A percentile compares a stretch with the other conserved stretches of the same genome.
Conservation (phyloP, 2,797 vertebrate species). For the Melanitta fusca region DNA sequence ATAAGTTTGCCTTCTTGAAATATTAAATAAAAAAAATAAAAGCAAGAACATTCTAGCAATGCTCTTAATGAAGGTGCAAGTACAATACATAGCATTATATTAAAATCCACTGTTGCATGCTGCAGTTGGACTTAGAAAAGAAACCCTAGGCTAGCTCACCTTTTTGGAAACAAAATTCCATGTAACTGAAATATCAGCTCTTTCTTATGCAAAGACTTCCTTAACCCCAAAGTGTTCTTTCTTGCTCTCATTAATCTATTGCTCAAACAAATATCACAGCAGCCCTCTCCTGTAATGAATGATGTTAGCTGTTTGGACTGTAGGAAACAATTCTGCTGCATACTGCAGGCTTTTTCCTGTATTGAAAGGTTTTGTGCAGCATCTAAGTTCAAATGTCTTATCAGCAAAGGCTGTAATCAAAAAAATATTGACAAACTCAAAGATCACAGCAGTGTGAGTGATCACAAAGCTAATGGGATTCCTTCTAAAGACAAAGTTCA, state of each 20-base stretch:
- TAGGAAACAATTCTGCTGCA: background rate
- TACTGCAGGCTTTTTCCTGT: background rate
- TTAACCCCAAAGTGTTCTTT: background rate
- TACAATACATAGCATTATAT: background rate
- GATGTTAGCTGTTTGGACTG: background rate
- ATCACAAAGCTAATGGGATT: constrained; percentile 22
- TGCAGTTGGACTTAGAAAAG: background rate
- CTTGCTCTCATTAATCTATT: background rate
- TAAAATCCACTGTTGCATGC: background rate
- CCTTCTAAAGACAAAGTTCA: constrained; percentile 25
- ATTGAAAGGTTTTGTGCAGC: background rate
- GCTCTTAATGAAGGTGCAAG: background rate
- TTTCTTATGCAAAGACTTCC: background rate
- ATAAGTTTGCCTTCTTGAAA: background rate
- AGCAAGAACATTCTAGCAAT: background rate
- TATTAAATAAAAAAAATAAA: background rate
- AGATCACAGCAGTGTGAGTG: constrained; percentile 8
- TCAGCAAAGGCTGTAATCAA: constrained; percentile 2
- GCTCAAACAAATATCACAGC: background rate
- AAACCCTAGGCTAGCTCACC: background rate
- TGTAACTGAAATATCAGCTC: background rate
- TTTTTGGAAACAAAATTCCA: background rate
- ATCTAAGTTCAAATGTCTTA: constrained; percentile 17
- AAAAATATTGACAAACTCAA: constrained; percentile 46
- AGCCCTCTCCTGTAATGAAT: background rate